phyloP scores from a whole-genome alignment of 2,797 vertebrate genomes.

The Cygnus olor region DNA sequence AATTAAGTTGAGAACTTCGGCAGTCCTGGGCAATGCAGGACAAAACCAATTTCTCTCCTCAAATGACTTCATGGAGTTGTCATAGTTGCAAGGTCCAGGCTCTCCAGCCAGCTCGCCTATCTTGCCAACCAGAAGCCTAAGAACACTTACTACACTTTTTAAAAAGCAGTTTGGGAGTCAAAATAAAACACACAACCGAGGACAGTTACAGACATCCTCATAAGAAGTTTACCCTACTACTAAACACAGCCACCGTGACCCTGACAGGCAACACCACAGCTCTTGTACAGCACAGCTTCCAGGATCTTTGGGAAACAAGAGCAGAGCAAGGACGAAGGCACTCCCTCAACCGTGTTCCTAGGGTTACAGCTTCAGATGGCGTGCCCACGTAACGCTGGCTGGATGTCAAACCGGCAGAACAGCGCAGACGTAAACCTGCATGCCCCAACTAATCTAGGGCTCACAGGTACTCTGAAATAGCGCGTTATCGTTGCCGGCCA shows the following conservation, averaged over 20 bases:
- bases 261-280: not conserved
- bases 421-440: not conserved
- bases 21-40: not conserved
- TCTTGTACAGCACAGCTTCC: not conserved
- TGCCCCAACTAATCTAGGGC: not conserved
- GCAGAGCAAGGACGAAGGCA: accelerated
- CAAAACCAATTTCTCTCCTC: conserved; percentile 9
- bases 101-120: not conserved
- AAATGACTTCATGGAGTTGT: not conserved
- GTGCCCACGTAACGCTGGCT: not conserved
- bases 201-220: not conserved
- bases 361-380: not conserved
- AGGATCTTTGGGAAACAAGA: not conserved
- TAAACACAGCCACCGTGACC: not conserved
- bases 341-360: not conserved
- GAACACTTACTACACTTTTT: not conserved
- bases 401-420: not conserved
- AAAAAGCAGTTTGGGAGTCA: not conserved
- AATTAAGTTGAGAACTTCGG: not conserved
- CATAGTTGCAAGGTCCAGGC: not conserved
- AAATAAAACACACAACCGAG: not conserved
- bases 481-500: not conserved
- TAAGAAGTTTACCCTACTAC: not conserved
- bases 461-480: not conserved
- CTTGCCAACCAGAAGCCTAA: not conserved